phyloP scores from a whole-genome alignment of 2,113 vertebrate genomes.

The Morone chrysops region DNA sequence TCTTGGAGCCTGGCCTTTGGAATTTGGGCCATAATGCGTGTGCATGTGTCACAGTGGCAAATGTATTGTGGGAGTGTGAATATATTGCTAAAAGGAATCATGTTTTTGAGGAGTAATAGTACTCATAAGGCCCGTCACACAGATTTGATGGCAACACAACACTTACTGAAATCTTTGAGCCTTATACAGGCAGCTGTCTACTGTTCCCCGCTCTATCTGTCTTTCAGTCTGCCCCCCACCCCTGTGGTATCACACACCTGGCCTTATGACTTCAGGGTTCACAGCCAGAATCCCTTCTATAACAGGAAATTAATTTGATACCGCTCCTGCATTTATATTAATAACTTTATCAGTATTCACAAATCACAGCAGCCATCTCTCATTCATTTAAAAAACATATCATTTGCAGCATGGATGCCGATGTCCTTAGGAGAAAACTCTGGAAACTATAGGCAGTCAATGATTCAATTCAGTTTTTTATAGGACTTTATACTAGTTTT shows the following conservation, averaged over 20 bases:
- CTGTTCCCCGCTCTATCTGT: background rate
- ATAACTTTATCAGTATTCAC: slow-evolving; percentile 77
- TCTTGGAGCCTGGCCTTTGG: background rate
- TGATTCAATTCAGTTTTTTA: background rate
- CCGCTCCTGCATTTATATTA: slow-evolving; percentile 72
- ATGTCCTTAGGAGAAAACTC: slow-evolving; percentile 8
- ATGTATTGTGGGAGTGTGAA: background rate
- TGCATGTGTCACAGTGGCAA: background rate
- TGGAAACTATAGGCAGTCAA: background rate
- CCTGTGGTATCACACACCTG: slow-evolving; percentile 52
- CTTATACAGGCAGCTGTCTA: background rate
- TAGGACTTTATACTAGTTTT: background rate
- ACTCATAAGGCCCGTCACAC: background rate
- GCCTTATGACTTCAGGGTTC: slow-evolving; percentile 59
- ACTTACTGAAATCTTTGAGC: background rate
- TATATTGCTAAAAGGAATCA: background rate
- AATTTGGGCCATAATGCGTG: background rate
- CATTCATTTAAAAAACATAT: slow-evolving; percentile 60
- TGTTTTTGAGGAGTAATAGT: background rate
- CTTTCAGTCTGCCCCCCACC: slow-evolving; percentile 10
- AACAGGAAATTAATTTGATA: slow-evolving; percentile 75
- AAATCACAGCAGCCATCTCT: slow-evolving; percentile 63
- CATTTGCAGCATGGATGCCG: slow-evolving; percentile 52
- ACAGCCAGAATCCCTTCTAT: slow-evolving; percentile 50
- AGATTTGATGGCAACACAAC: background rate